Percentiles rank a stretch among this genome's conserved stretches.
These are phyloP conservation scores for Timema cristinae DNA, from an alignment of 2,888 invertebrate species.

Conservation along the genomic window DNA sequence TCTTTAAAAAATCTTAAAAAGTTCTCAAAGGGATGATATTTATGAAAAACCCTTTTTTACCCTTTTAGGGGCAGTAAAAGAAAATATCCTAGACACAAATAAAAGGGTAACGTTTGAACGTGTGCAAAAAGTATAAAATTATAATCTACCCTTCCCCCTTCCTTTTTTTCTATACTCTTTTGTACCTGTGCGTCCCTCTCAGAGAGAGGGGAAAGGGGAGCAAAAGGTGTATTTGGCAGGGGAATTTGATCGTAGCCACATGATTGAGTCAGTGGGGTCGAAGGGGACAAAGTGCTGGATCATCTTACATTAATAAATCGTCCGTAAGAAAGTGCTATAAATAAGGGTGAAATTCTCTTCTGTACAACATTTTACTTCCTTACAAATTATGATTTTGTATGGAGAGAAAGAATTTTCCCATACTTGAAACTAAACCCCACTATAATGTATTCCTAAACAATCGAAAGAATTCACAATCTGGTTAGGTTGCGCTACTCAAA, in stretches of 20 bases:
- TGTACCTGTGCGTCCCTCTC: neutral
- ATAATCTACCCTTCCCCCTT: neutral
- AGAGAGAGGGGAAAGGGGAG: neutral
- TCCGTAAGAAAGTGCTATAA: conserved; percentile 7
- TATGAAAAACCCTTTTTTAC: conserved; percentile 9
- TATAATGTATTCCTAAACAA: no score
- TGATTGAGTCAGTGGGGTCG: conserved; percentile 1
- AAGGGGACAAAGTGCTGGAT: conserved; percentile 5
- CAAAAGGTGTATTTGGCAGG: conserved; percentile 3
- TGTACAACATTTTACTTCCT: neutral
- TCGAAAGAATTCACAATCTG: no score
- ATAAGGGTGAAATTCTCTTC: conserved; percentile 1
- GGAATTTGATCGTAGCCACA: conserved; percentile 12
- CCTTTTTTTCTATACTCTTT: conserved; percentile 4
- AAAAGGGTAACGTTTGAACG: conserved; percentile 16
- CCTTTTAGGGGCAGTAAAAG: neutral
- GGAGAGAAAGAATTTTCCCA: no score
- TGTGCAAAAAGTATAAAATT: conserved; percentile 1
- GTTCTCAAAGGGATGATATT: conserved; percentile 6
- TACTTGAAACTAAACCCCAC: no score
- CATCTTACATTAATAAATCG: conserved; percentile 12
- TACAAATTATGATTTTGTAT: no score
- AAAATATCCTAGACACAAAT: conserved; percentile 12
- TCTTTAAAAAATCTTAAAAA: no score
- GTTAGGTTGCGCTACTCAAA: no score